Evolutionary conservation across 2,888 invertebrate genomes (phyloP).

Genomic region (Notodonta ziczac): DNA sequence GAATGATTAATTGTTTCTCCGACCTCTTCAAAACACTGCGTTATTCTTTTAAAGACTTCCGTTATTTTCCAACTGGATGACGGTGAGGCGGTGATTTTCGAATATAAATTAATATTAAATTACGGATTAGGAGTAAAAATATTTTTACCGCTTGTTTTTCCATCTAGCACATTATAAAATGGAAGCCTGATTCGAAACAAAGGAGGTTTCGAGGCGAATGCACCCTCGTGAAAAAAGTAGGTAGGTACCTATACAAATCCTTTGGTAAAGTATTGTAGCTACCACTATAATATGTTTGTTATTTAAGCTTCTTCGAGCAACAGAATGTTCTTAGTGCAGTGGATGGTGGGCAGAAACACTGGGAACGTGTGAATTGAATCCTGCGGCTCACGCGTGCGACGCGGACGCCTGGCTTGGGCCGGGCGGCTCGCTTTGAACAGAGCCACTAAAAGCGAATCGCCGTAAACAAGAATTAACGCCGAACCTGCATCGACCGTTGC

Average conservation of each 20-base stretch:
- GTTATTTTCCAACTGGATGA: constrained; percentile 82
- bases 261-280: no score
- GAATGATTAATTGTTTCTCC: constrained; percentile 82
- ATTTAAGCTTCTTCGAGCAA: neutral
- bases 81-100: constrained; percentile 75
- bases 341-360: constrained; percentile 18
- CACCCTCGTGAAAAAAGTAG: no score
- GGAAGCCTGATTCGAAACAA: neutral
- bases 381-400: constrained; percentile 55
- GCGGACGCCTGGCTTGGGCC: constrained; percentile 13
- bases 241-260: no score
- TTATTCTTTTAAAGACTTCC: constrained; percentile 83
- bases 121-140: constrained; percentile 66
- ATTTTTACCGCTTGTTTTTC: constrained; percentile 54
- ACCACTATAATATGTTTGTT: neutral
- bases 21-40: constrained; percentile 83
- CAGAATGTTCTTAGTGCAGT: constrained; percentile 17
- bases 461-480: constrained; percentile 82
- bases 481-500: constrained; percentile 77
- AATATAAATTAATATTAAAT: constrained; percentile 80
- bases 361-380: constrained; percentile 51
- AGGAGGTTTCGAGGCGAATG: neutral
- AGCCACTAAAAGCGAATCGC: constrained; percentile 79
- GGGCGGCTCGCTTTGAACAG: constrained; percentile 57
- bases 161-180: constrained; percentile 24